Percentiles rank a stretch among this genome's conserved stretches.
phyloP scores from a whole-genome alignment of 2,113 vertebrate genomes.

The Hypanus sabinus region DNA sequence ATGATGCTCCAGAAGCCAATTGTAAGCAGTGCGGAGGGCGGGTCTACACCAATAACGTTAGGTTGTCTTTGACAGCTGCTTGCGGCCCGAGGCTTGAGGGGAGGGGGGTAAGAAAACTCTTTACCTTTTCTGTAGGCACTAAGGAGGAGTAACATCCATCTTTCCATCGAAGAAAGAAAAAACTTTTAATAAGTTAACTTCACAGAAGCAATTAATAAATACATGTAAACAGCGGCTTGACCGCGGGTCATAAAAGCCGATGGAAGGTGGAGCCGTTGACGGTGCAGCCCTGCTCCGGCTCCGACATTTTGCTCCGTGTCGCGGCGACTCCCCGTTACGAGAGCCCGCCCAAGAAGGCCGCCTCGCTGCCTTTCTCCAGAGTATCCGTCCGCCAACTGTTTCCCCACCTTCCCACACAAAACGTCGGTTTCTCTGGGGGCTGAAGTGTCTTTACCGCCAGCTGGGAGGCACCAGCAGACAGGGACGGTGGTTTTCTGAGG shows the following conservation, averaged over 20 bases:
- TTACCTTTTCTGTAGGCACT: slow-evolving; percentile 35
- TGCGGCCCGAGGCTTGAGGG: background rate
- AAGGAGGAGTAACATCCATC: slow-evolving; percentile 32
- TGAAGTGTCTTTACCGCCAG: no score
- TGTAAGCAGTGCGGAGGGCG: background rate
- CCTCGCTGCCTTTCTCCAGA: background rate
- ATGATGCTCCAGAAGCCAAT: background rate
- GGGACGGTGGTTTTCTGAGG: background rate
- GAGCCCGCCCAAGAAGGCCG: slow-evolving; percentile 1
- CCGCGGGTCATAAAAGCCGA: slow-evolving; percentile 30
- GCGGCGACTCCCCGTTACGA: slow-evolving; percentile 9
- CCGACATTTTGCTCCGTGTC: slow-evolving; percentile 33
- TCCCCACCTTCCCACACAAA: background rate
- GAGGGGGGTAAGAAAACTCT: background rate
- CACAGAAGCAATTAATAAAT: slow-evolving; percentile 34
- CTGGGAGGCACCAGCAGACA: no score
- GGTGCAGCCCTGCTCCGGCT: slow-evolving; percentile 8
- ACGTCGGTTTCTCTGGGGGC: background rate
- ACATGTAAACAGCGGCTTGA: slow-evolving; percentile 29
- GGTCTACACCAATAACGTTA: background rate
- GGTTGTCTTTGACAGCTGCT: slow-evolving; percentile 30
- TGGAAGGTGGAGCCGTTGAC: slow-evolving; percentile 16
- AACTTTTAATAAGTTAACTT: slow-evolving; percentile 36
- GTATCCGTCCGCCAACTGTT: slow-evolving; percentile 23
- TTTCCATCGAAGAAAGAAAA: slow-evolving; percentile 36